These are phyloP conservation scores for Mionectes olivaceus DNA, from an alignment of 2,797 vertebrate species.

Conservation along the genomic window DNA sequence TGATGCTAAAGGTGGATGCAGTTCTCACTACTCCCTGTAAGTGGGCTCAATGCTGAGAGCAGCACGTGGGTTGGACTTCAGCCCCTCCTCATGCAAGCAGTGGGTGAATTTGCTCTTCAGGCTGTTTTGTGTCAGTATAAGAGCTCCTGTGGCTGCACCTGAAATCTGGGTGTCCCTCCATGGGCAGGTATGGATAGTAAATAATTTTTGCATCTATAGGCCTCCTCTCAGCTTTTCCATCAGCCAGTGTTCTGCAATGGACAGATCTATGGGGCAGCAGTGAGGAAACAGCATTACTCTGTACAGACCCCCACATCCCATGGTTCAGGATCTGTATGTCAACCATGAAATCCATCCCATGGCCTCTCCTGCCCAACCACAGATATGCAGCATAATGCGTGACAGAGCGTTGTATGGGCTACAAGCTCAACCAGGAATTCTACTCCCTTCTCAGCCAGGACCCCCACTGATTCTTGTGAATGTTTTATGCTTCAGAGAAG, in stretches of 20 bases:
- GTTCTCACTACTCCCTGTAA: not conserved
- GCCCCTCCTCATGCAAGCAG: not conserved
- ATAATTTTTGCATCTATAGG: not conserved
- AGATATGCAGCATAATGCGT: rapidly evolving
- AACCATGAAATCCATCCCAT: not conserved
- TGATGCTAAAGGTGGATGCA: not conserved
- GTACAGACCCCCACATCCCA: not conserved
- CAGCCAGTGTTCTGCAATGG: not conserved
- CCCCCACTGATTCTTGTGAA: constrained; percentile 18
- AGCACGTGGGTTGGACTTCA: not conserved
- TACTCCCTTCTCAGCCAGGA: constrained; percentile 9
- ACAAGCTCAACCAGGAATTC: not conserved
- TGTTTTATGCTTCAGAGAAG: constrained; percentile 32
- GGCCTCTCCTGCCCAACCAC: rapidly evolving
- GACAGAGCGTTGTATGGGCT: not conserved
- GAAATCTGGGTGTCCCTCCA: not conserved
- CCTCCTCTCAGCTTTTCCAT: not conserved
- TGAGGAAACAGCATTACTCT: not conserved
- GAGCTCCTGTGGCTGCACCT: not conserved
- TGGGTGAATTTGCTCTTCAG: not conserved
- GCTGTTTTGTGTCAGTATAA: rapidly evolving
- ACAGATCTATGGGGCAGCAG: not conserved
- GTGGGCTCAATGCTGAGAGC: not conserved
- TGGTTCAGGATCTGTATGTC: not conserved
- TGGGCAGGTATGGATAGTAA: not conserved